These are phyloP conservation scores for Agonum fuliginosum DNA, from an alignment of 2,888 invertebrate species.

Conservation along the genomic window DNA sequence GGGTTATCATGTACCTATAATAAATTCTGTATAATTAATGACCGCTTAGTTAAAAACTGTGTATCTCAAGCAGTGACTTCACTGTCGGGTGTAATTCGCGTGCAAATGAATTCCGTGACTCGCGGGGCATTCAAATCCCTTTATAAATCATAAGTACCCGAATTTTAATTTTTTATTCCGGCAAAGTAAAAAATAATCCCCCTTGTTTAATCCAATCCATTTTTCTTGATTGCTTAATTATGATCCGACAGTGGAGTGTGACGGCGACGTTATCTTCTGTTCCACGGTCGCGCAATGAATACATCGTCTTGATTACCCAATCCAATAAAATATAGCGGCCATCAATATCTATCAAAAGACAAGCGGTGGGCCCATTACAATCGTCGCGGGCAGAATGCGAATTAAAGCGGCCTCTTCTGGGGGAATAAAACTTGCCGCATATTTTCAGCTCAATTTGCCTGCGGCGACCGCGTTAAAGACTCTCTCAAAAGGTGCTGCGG, in stretches of 20 bases:
- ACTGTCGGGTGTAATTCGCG: slow-evolving; percentile 14
- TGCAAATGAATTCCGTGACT: slow-evolving; percentile 28
- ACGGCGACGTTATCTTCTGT: slow-evolving; percentile 9
- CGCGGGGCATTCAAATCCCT: slow-evolving; percentile 31
- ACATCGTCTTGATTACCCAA: slow-evolving; percentile 51
- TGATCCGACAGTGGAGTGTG: slow-evolving; percentile 33
- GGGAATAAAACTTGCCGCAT: slow-evolving; percentile 67
- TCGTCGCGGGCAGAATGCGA: slow-evolving; percentile 35
- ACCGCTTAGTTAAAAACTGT: too few species aligned
- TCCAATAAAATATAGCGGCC: slow-evolving; percentile 57
- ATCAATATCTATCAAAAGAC: slow-evolving; percentile 57
- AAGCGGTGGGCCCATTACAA: neutral
- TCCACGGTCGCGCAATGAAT: slow-evolving; percentile 47
- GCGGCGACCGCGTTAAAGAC: slow-evolving; percentile 71
- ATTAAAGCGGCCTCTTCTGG: slow-evolving; percentile 34
- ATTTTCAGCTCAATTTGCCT: slow-evolving; percentile 72
- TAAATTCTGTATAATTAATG: neutral
- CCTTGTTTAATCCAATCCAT: slow-evolving; percentile 51
- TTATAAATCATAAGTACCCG: slow-evolving; percentile 47
- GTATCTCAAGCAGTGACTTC: slow-evolving; percentile 4
- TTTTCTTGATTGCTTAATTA: slow-evolving; percentile 57
- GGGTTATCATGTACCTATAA: neutral
- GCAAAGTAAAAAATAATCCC: slow-evolving; percentile 44
- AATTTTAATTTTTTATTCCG: slow-evolving; percentile 44
- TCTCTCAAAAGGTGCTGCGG: slow-evolving; percentile 67